Base-by-base conservation (phyloP, 2,888 invertebrate genomes). In the Alcis repandata region DNA sequence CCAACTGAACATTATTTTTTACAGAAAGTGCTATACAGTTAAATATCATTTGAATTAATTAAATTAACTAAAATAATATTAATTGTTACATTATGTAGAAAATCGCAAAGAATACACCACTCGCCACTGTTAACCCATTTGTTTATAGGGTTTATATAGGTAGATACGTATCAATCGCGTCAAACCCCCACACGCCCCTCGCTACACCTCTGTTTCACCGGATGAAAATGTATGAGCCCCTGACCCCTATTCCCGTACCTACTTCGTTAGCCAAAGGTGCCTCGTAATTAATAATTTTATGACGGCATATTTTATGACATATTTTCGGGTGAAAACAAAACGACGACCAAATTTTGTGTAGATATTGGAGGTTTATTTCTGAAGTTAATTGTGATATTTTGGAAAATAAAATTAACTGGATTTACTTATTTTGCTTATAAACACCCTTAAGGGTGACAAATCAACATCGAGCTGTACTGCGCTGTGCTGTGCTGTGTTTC, bases 261-360 rank as follows among this genome's bases (percentile, higher is more conserved):
- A 62, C 58, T 63, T 67, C 67, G 67, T 69, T 67, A 67, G 45
- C 54, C 64, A 63, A 67, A 67, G 71, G 68, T 71, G 54, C 48
- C 66, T 41, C 58, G 48, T 69, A 71, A 71, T 71, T 71, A 69
- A 72, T 68, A 69, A 71, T 68, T 69, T 68, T 64, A 68, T 64
- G 69, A 64, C 68, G 67, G 40, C 68, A 56, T 63, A 68, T 72
- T 69, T 71, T 68, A 65, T 59, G 69, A 62, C 51, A 61, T 65
- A 71, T 64, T 72, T 68, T 69, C 36, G 45, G 53, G 2, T 54
- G 49, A 59, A 63, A 54, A 54, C 60, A 68, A 60, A 72, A 63
- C 62, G 60, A 22, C 59, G 51, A 54, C 32, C 58, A 57, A 51
- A 40, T 66, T 66, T 62, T 41, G 62, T 64, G 56, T 58, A 32